Percentiles rank a stretch among this genome's conserved stretches.
Conservation (phyloP, 2,888 invertebrate genomes). For the Apomyelois bistriatella region DNA sequence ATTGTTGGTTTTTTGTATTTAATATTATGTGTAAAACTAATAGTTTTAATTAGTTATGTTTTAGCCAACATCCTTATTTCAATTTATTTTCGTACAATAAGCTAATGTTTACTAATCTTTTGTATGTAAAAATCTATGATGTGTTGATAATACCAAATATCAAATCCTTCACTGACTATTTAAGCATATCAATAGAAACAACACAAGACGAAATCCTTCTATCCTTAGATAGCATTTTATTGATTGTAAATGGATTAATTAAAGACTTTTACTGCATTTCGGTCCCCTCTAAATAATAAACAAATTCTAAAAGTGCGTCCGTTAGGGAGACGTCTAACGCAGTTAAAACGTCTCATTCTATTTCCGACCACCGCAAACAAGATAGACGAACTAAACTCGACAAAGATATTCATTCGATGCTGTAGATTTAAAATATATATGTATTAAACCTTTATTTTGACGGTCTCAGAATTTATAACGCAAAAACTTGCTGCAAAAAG, state of each 20-base stretch:
- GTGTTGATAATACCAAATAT: too few species aligned
- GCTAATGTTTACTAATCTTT: too few species aligned
- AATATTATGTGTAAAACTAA: background rate
- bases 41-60: background rate
- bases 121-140: too few species aligned
- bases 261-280: background rate
- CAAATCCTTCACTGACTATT: too few species aligned
- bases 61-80: too few species aligned
- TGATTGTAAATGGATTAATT: background rate
- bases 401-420: constrained; percentile 7
- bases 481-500: constrained; percentile 6
- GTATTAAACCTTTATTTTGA: constrained; percentile 1
- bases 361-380: constrained; percentile 24
- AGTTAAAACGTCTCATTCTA: constrained; percentile 25
- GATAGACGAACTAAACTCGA: constrained; percentile 10
- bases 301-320: constrained; percentile 12
- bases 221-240: background rate
- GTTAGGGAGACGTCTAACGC: constrained; percentile 12
- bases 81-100: too few species aligned
- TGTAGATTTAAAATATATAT: constrained; percentile 5
- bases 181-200: too few species aligned
- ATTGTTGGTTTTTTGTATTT: background rate
- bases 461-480: background rate
- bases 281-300: constrained; percentile 5
- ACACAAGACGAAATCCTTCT: too few species aligned